phyloP scores from a whole-genome alignment of 2,888 invertebrate genomes.

The Bellardia pandia region DNA sequence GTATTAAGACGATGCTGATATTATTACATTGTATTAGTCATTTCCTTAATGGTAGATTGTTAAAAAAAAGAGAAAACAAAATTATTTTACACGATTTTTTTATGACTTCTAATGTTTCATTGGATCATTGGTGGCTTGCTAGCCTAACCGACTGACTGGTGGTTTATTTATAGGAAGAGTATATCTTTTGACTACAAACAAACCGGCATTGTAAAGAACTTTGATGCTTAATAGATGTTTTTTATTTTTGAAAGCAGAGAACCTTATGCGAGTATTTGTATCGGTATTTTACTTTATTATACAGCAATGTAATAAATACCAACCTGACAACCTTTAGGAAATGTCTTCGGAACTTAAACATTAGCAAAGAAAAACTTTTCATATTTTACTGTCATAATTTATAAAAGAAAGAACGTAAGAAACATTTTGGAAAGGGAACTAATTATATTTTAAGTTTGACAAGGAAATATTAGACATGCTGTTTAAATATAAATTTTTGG shows the following conservation, averaged over 20 bases:
- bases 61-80: not conserved
- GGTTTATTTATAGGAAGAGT: not conserved
- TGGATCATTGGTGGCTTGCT: not conserved
- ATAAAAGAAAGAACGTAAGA: not conserved
- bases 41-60: not conserved
- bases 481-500: not conserved
- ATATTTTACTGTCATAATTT: slow-evolving; percentile 1
- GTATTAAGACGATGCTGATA: not conserved
- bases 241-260: not conserved
- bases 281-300: not conserved
- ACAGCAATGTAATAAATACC: no score
- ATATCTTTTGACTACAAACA: not conserved
- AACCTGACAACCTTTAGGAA: not conserved
- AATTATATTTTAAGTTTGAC: not conserved
- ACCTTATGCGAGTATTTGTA: not conserved
- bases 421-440: not conserved
- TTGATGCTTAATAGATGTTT: not conserved
- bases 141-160: not conserved
- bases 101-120: not conserved
- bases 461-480: not conserved
- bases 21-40: not conserved
- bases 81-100: not conserved
- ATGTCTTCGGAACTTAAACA: not conserved
- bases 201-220: not conserved
- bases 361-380: slow-evolving; percentile 3